Conservation (phyloP, 2,113 vertebrate species). For the Dissostichus mawsoni region DNA sequence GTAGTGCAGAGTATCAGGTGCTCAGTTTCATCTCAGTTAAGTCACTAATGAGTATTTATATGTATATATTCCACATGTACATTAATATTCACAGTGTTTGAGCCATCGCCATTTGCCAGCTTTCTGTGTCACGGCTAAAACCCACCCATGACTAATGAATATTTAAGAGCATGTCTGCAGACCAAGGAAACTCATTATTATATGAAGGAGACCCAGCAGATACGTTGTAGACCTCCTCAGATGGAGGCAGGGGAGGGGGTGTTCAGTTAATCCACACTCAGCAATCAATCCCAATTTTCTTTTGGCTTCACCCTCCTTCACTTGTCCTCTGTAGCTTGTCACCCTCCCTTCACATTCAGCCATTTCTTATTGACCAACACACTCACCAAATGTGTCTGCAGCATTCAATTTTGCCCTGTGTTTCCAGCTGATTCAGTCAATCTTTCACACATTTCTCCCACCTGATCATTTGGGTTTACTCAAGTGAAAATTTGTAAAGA, state of each 20-base stretch:
- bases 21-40: constrained; percentile 48
- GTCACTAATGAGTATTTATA: constrained; percentile 61
- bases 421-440: constrained; percentile 47
- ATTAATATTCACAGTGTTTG: constrained; percentile 76
- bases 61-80: constrained; percentile 69
- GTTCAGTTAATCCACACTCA: constrained; percentile 69
- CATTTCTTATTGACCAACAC: constrained; percentile 59
- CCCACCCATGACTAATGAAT: constrained; percentile 79
- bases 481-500: constrained; percentile 52
- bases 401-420: constrained; percentile 44
- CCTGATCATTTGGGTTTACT: constrained; percentile 61
- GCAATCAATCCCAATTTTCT: constrained; percentile 74
- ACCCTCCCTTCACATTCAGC: constrained; percentile 34
- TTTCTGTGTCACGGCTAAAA: constrained; percentile 73
- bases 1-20: constrained; percentile 55
- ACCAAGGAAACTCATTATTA: constrained; percentile 77
- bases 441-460: constrained; percentile 56
- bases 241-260: constrained; percentile 31
- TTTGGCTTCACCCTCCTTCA: constrained; percentile 60
- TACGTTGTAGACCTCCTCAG: constrained; percentile 58
- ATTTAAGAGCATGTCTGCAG: constrained; percentile 78
- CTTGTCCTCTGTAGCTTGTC: constrained; percentile 55
- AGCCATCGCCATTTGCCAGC: constrained; percentile 64
- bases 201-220: constrained; percentile 74
- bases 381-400: constrained; percentile 38